These are phyloP conservation scores for Melieria picta DNA, from an alignment of 2,888 invertebrate species.

Conservation along the genomic window DNA sequence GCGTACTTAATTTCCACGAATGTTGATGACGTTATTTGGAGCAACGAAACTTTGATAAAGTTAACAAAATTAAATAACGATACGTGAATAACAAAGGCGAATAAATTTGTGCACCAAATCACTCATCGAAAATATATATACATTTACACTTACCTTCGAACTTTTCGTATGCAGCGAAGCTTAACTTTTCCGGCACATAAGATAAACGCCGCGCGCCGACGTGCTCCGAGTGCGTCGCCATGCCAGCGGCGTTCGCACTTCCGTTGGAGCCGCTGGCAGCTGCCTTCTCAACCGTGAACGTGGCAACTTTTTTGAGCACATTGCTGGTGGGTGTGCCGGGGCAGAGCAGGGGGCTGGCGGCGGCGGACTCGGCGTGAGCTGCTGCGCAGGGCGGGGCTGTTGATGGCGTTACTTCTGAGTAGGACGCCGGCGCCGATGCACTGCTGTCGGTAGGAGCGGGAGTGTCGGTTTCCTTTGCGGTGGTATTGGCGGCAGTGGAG, in stretches of 20 bases:
- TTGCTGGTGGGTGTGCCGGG: constrained; percentile 69
- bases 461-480: constrained; percentile 22
- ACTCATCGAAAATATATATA: constrained; percentile 3
- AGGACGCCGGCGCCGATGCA: constrained; percentile 29
- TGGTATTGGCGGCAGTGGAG: constrained; percentile 29
- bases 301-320: constrained; percentile 85
- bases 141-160: constrained; percentile 81
- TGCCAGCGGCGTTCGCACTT: constrained; percentile 39
- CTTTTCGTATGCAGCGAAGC: constrained; percentile 87
- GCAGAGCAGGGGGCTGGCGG: constrained; percentile 1
- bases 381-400: constrained; percentile 39
- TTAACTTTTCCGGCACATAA: constrained; percentile 86
- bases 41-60: neutral
- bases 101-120: constrained; percentile 21
- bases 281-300: constrained; percentile 79
- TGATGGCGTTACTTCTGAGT: constrained; percentile 38
- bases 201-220: constrained; percentile 73
- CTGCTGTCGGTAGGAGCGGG: constrained; percentile 9
- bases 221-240: constrained; percentile 42
- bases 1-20: no score
- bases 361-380: constrained; percentile 63
- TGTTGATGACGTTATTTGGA: neutral
- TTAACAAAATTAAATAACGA: constrained; percentile 26
- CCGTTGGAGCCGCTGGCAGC: constrained; percentile 57
- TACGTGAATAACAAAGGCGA: constrained; percentile 25